Conservation (phyloP, 2,797 vertebrate species). For the Ispidina lecontei region DNA sequence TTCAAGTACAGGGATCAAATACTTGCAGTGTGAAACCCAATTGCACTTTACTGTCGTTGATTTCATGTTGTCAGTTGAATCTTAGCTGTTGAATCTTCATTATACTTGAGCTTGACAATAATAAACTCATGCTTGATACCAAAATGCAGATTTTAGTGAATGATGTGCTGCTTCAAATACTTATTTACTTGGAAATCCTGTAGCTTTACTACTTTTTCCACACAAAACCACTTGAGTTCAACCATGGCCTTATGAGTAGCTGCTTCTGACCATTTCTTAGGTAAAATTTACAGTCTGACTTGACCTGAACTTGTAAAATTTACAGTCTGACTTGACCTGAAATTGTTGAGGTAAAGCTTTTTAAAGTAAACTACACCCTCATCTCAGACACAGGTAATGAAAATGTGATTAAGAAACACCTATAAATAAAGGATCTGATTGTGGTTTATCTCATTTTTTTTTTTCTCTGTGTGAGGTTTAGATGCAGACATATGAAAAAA, state of each 20-base stretch:
- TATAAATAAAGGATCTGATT: neutral
- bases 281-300: neutral
- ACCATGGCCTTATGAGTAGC: neutral
- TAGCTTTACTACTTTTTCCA: neutral
- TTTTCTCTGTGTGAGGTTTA: neutral
- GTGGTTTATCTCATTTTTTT: neutral
- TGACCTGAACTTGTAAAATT: neutral
- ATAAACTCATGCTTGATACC: neutral
- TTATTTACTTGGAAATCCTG: neutral
- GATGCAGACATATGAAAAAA: neutral
- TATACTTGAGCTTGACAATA: neutral
- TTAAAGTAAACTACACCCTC: neutral
- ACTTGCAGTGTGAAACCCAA: neutral
- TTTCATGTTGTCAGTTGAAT: neutral
- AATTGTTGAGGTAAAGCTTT: neutral
- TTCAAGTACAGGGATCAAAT: neutral
- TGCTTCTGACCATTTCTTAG: neutral
- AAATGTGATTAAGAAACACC: neutral
- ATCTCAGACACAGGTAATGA: neutral
- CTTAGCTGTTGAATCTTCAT: neutral
- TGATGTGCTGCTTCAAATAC: accelerated
- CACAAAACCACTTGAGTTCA: neutral
- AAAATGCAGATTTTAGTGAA: neutral
- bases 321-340: neutral
- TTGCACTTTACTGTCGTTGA: neutral